Evolutionary conservation across 2,113 vertebrate species (phyloP).

Genomic region (Dicrurus megarhynchus): DNA sequence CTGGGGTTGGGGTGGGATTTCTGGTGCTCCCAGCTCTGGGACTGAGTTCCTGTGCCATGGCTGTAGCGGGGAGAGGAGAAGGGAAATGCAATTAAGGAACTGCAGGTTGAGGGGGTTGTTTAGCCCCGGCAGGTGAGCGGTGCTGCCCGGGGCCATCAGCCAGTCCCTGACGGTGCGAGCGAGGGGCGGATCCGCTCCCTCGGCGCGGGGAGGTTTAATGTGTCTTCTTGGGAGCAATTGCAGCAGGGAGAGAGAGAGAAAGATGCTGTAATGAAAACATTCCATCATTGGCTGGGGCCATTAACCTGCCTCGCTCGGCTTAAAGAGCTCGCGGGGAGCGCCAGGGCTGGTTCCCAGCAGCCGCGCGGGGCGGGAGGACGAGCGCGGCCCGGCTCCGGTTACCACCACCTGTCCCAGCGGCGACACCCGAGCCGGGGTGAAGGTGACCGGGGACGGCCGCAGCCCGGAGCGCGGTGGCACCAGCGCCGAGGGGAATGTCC

Average conservation of each 20-base stretch:
- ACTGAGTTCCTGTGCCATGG: accelerated
- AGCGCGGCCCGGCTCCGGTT: not conserved
- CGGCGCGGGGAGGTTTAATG: not conserved
- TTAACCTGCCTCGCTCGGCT: not conserved
- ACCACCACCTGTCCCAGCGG: not conserved
- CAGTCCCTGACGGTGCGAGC: accelerated
- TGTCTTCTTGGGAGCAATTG: not conserved
- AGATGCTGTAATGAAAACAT: conserved; percentile 33
- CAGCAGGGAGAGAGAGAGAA: not conserved
- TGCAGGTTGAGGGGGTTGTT: not conserved
- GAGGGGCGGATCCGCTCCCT: not conserved
- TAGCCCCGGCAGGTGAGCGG: not conserved
- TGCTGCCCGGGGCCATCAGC: not conserved
- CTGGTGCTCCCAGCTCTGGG: not conserved
- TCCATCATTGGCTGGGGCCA: not conserved
- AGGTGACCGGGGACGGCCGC: not conserved
- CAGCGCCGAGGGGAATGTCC: accelerated
- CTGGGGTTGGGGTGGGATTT: not conserved
- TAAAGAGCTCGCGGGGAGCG: not conserved
- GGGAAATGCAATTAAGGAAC: accelerated
- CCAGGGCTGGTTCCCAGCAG: not conserved
- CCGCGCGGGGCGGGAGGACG: not conserved
- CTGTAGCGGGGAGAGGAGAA: not conserved
- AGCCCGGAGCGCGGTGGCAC: not conserved
- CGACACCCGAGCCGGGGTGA: not conserved